Base-by-base conservation (phyloP, 2,113 vertebrate genomes). In the Catharus bicknelli region DNA sequence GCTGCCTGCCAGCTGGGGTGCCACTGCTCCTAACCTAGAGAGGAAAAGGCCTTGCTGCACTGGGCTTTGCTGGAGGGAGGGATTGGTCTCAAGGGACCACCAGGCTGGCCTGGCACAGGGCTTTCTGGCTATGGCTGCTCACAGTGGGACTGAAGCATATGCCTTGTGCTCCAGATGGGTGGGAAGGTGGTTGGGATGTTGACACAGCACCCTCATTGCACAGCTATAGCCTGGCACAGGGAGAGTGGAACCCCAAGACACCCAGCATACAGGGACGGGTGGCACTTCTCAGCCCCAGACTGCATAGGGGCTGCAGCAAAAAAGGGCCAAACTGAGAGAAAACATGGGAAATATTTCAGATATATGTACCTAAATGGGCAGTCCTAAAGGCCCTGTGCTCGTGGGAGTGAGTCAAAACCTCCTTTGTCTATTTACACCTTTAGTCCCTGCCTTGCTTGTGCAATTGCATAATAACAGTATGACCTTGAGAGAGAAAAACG, bases 191-290 rank as follows among this genome's bases (percentile, higher is more conserved):
- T 14, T 53, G 7, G 3, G 18, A 13, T 78, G 9, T 51, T 51
- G 82, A 9, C 25, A 40, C 25, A 48, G 14, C 6, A 23, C 12
- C 23, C 23, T 64, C 16, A 25, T 25, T 29, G n/a, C 13, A 34
- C 3, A 13, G 43, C 25, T 67, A 17, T 48, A 57, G 22, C 27
- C 59, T 53, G 76, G 32, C 40, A 58, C 11, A 42, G 43, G 66
- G 42, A 59, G 17, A 68, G 23, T 3, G 1, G 34, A 32, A 38
- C 36, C 10, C 27, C 0, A 0, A 34, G 55, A 26, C 10, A 38
- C 10, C 1, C 0, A 0, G 27, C 13, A 3, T 7, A 7, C 4
- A 21, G 59, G n/a, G 18, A 9, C 0, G 0, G 32, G 7, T n/a
- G 43, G 38, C 14, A 13, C 19, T 48, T 43, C 40, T 43, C 20